Evolutionary conservation across 92 coral and sea anemone species (phyloP).

Genomic region (Chrysogorgia sp.): DNA sequence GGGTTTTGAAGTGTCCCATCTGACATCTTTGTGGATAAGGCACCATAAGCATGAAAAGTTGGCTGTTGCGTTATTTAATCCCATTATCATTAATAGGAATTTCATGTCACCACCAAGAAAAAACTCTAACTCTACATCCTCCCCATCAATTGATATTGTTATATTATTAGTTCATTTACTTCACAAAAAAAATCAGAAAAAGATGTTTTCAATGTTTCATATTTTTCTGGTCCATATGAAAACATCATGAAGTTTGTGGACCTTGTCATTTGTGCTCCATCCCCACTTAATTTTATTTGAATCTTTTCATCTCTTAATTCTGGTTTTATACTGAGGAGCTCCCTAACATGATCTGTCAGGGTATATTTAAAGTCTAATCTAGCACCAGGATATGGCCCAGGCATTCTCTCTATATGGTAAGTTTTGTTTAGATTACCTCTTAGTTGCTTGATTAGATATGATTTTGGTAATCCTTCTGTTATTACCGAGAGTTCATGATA

Average conservation of each 20-base stretch:
- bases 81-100: constrained; percentile 53
- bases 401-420: constrained; percentile 36
- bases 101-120: constrained; percentile 65
- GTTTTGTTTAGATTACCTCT: constrained; percentile 12
- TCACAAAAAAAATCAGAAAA: constrained; percentile 44
- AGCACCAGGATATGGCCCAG: constrained; percentile 8
- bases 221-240: constrained; percentile 31
- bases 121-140: constrained; percentile 42
- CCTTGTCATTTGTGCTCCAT: constrained; percentile 7
- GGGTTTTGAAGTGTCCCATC: constrained; percentile 49
- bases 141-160: constrained; percentile 33
- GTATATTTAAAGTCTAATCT: neutral
- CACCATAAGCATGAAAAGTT: constrained; percentile 72
- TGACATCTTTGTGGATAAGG: constrained; percentile 53
- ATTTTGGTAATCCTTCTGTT: constrained; percentile 12
- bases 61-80: constrained; percentile 47
- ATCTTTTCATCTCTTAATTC: neutral
- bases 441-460: constrained; percentile 25
- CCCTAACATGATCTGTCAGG: neutral
- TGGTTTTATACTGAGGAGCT: neutral
- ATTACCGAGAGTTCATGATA: constrained; percentile 11
- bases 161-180: constrained; percentile 39
- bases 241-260: constrained; percentile 16
- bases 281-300: constrained; percentile 6
- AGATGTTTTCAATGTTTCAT: constrained; percentile 50